Conservation (phyloP, 2,113 vertebrate genomes). For the Oreochromis niloticus region DNA sequence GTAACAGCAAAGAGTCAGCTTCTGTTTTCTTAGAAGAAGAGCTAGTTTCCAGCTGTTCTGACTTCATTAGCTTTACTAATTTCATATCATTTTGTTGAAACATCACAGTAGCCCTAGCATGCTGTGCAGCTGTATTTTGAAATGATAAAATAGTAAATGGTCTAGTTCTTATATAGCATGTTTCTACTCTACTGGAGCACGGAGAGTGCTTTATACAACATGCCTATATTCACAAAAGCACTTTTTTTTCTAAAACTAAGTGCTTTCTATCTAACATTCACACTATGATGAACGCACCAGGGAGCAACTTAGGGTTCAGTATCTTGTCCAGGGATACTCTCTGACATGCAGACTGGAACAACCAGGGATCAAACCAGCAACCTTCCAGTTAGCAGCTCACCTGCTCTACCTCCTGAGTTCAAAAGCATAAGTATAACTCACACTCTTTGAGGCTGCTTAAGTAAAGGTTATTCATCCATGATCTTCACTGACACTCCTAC, state of each 20-base stretch:
- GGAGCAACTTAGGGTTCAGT: not conserved
- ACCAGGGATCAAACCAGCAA: not conserved
- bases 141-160: not conserved
- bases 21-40: not conserved
- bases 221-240: not conserved
- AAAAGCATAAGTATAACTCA: not conserved
- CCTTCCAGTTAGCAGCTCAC: not conserved
- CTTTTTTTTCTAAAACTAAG: not conserved
- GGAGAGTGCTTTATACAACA: not conserved
- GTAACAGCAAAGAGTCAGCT: accelerated
- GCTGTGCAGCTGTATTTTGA: not conserved
- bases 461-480: not conserved
- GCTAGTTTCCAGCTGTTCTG: not conserved
- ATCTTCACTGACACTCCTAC: not conserved
- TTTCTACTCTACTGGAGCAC: not conserved
- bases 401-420: not conserved
- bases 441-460: not conserved
- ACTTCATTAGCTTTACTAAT: not conserved
- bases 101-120: not conserved
- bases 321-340: not conserved
- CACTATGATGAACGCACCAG: not conserved
- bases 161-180: not conserved
- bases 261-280: not conserved
- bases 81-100: not conserved
- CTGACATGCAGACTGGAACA: not conserved